Evolutionary conservation across 2,888 invertebrate genomes (phyloP).

Genomic region (Tachina lurida): DNA sequence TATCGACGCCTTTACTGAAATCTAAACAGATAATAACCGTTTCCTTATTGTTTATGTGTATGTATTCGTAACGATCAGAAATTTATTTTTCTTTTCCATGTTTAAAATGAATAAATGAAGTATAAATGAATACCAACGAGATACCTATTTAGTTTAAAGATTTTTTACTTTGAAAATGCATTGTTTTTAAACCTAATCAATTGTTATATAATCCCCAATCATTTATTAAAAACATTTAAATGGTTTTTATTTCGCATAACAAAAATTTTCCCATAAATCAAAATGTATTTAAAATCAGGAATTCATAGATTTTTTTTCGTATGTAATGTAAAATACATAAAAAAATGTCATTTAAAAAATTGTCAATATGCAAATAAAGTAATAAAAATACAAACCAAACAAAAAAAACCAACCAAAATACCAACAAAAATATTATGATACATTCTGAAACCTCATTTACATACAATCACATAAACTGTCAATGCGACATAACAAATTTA

Average conservation of each 20-base stretch:
- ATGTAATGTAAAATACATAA: constrained; percentile 19
- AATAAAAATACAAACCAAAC: constrained; percentile 49
- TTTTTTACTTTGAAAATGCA: background rate
- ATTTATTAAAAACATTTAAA: constrained; percentile 23
- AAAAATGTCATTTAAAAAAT: constrained; percentile 52
- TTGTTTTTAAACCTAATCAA: constrained; percentile 33
- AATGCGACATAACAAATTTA: constrained; percentile 74
- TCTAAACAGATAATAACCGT: no score
- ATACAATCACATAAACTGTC: constrained; percentile 72
- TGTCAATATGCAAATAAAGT: constrained; percentile 65
- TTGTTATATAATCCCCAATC: constrained; percentile 32
- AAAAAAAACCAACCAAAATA: constrained; percentile 41
- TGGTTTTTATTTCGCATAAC: constrained; percentile 17
- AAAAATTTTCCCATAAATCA: constrained; percentile 39
- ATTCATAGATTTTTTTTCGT: constrained; percentile 10
- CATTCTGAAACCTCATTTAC: constrained; percentile 69
- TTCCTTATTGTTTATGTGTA: no score
- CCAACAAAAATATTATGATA: constrained; percentile 48
- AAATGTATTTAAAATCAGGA: constrained; percentile 27
- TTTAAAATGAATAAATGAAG: no score
- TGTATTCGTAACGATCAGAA: no score
- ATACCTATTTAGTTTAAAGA: background rate
- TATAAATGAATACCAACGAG: no score
- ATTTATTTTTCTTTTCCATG: no score
- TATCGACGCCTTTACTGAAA: no score